Evolutionary conservation across 2,888 invertebrate species (phyloP).

Genomic region (Drosophila villosipedis): DNA sequence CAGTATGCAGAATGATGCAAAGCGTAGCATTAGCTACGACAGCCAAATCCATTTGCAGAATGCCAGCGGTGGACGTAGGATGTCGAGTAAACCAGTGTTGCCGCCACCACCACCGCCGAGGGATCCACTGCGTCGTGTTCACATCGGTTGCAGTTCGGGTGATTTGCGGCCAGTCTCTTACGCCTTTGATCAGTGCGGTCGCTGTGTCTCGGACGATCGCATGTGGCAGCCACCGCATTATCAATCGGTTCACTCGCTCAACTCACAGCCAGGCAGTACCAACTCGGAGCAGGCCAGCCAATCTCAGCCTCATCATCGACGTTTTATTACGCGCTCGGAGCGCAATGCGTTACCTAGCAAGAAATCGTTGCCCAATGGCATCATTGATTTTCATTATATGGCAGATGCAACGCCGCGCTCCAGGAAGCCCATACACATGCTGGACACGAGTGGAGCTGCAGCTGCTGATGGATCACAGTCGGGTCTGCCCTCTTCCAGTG

Average conservation of each 20-base stretch:
- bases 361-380: conserved; percentile 81
- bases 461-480: conserved; percentile 7
- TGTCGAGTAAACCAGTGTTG: conserved; percentile 86
- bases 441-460: conserved; percentile 70
- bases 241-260: conserved; percentile 82
- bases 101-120: conserved; percentile 93
- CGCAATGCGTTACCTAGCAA: conserved; percentile 81
- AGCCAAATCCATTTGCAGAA: conserved; percentile 84
- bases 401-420: conserved; percentile 91
- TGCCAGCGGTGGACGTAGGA: conserved; percentile 47
- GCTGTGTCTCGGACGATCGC: conserved; percentile 85
- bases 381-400: conserved; percentile 88
- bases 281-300: conserved; percentile 23
- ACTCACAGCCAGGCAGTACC: conserved; percentile 72
- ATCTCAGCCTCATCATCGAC: conserved; percentile 62
- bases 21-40: conserved; percentile 85
- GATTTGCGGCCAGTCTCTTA: conserved; percentile 86
- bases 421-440: conserved; percentile 90
- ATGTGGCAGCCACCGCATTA: conserved; percentile 84
- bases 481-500: conserved; percentile 62
- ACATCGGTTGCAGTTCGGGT: conserved; percentile 80
- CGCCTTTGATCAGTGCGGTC: conserved; percentile 86
- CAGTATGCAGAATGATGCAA: conserved; percentile 75
- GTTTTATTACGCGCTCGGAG: conserved; percentile 83
- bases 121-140: conserved; percentile 88